These are phyloP conservation scores for Leptarthrus brevirostris DNA, from an alignment of 2,888 invertebrate species.

Conservation along the genomic window DNA sequence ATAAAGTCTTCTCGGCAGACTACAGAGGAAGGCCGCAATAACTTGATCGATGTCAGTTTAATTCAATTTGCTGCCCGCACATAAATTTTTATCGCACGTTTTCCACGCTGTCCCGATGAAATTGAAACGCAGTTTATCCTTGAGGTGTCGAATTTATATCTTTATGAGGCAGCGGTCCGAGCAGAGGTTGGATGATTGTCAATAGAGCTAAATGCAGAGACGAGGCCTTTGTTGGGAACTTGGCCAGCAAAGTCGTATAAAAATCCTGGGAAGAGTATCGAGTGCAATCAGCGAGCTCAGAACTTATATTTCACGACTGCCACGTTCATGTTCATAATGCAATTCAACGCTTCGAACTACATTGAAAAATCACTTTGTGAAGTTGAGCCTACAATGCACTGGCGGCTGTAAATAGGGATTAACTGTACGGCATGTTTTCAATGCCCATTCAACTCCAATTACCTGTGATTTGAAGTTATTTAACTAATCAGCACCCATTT, in stretches of 20 bases:
- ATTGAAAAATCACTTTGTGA: background rate
- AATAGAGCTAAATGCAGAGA: slow-evolving; percentile 23
- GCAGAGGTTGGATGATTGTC: slow-evolving; percentile 22
- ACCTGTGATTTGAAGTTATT: slow-evolving; percentile 24
- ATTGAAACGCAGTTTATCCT: slow-evolving; percentile 22
- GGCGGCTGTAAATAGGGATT: background rate
- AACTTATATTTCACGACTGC: slow-evolving; percentile 4
- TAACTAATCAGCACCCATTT: slow-evolving; percentile 31
- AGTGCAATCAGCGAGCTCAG: slow-evolving; percentile 7
- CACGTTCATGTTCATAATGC: background rate
- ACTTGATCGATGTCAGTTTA: slow-evolving; percentile 47
- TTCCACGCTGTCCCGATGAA: background rate
- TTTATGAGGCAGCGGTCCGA: slow-evolving; percentile 25
- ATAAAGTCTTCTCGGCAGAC: background rate
- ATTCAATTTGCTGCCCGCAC: slow-evolving; percentile 44
- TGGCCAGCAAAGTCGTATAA: background rate
- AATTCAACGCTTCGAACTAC: background rate
- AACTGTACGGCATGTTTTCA: slow-evolving; percentile 5
- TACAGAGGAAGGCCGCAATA: background rate
- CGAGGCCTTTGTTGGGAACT: background rate
- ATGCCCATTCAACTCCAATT: slow-evolving; percentile 27
- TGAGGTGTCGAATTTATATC: slow-evolving; percentile 31
- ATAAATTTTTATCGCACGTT: slow-evolving; percentile 48
- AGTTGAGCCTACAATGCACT: slow-evolving; percentile 4
- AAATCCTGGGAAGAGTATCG: background rate